Evolutionary conservation across 1,140 invertebrate genomes (phyloP).

Genomic region (Zelostemma sp.): DNA sequence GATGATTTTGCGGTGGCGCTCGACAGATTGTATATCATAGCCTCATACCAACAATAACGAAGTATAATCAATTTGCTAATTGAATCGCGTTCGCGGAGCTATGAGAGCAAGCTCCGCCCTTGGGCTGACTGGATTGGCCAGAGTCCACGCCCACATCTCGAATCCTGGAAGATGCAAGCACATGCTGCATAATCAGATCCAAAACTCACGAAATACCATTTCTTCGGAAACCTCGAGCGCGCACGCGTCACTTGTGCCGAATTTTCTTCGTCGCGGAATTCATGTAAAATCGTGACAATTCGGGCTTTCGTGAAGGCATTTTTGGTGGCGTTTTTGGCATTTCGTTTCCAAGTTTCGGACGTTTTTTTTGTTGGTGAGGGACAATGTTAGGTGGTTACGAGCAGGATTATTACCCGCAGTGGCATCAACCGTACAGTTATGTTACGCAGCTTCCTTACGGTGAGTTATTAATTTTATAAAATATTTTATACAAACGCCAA

Average conservation of each 20-base stretch:
- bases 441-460: conserved; percentile 67
- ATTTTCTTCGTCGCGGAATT: background rate
- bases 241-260: conserved; percentile 54
- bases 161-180: conserved; percentile 12
- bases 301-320: background rate
- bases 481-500: too few relatives aligned
- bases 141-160: conserved; percentile 37
- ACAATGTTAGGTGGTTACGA: conserved; percentile 66
- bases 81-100: conserved; percentile 52
- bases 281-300: background rate
- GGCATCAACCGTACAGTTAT: conserved; percentile 68
- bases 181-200: background rate
- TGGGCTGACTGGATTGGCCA: conserved; percentile 31
- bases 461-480: conserved; percentile 38
- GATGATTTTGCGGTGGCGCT: background rate
- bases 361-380: conserved; percentile 12
- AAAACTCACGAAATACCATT: conserved; percentile 40
- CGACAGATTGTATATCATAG: conserved; percentile 10
- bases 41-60: conserved; percentile 13
- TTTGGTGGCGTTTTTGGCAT: conserved; percentile 1
- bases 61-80: conserved; percentile 66
- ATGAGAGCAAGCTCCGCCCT: conserved; percentile 26
- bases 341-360: conserved; percentile 8
- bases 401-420: conserved; percentile 68
- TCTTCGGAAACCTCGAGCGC: conserved; percentile 38